phyloP scores from a whole-genome alignment of 2,888 invertebrate genomes.

The Melieria crassipennis region DNA sequence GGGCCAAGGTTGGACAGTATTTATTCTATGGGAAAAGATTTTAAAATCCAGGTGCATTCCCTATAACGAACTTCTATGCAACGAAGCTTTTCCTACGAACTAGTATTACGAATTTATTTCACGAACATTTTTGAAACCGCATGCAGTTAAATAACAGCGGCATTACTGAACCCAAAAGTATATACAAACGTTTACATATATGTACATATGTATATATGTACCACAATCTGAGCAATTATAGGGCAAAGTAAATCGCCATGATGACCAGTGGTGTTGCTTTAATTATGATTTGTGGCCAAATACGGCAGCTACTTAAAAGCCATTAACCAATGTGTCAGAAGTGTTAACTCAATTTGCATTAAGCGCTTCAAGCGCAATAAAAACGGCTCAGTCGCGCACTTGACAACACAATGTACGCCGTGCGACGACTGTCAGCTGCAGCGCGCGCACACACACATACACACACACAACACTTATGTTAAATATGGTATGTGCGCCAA shows the following conservation, averaged over 20 bases:
- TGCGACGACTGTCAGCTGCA: no score
- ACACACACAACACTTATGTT: neutral
- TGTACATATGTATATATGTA: neutral
- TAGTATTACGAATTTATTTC: no score
- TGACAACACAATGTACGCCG: neutral
- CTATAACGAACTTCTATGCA: no score
- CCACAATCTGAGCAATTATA: neutral
- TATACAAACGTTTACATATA: neutral
- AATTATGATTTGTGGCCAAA: constrained; percentile 10
- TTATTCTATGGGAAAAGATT: no score
- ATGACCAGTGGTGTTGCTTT: no score
- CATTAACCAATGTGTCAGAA: constrained; percentile 4
- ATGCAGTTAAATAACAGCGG: no score
- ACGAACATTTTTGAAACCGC: no score
- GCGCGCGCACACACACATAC: neutral
- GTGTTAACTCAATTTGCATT: constrained; percentile 27
- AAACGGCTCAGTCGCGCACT: neutral
- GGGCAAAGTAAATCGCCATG: no score
- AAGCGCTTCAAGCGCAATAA: constrained; percentile 14
- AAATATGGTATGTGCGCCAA: neutral
- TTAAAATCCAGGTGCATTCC: no score
- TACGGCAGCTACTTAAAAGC: constrained; percentile 5
- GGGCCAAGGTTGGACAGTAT: no score
- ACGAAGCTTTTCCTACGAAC: no score
- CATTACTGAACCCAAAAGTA: neutral